Evolutionary conservation across 1,140 invertebrate genomes (phyloP).

Genomic region (Diprion similis): DNA sequence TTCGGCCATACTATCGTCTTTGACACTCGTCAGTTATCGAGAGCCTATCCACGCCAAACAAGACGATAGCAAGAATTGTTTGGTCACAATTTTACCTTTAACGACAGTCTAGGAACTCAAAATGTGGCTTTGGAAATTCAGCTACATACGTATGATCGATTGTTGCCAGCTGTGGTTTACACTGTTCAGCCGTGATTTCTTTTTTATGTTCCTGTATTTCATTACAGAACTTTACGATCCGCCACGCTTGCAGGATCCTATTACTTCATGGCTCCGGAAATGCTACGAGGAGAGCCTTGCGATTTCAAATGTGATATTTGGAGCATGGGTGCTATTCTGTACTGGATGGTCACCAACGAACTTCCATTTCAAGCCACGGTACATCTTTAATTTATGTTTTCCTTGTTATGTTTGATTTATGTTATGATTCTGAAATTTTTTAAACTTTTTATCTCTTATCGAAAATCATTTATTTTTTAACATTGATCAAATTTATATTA

Average conservation of each 20-base stretch:
- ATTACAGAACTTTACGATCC: conserved; percentile 53
- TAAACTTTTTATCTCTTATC: background rate
- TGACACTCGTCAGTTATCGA: too few species aligned
- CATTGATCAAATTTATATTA: conserved; percentile 7
- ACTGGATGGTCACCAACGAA: conserved; percentile 72
- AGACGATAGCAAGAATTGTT: conserved; percentile 12
- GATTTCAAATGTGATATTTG: conserved; percentile 84
- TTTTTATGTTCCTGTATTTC: conserved; percentile 15
- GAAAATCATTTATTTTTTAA: background rate
- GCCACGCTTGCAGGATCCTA: conserved; percentile 79
- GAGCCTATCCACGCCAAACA: background rate
- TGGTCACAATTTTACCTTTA: too few species aligned
- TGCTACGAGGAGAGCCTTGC: conserved; percentile 78
- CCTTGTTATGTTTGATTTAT: background rate
- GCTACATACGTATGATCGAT: too few species aligned
- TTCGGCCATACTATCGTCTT: too few species aligned
- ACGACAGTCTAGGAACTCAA: too few species aligned
- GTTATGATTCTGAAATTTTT: conserved; percentile 6
- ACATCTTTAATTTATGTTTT: conserved; percentile 35
- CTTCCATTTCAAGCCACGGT: conserved; percentile 71
- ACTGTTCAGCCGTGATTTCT: conserved; percentile 16
- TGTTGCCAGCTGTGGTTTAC: too few species aligned
- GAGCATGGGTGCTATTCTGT: conserved; percentile 85
- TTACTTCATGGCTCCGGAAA: conserved; percentile 86
- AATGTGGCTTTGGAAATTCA: too few species aligned